Evolutionary conservation across 1,140 invertebrate genomes (phyloP), one percentile per base, ranked within the genome.

Genomic region (Penaeus indicus): DNA sequence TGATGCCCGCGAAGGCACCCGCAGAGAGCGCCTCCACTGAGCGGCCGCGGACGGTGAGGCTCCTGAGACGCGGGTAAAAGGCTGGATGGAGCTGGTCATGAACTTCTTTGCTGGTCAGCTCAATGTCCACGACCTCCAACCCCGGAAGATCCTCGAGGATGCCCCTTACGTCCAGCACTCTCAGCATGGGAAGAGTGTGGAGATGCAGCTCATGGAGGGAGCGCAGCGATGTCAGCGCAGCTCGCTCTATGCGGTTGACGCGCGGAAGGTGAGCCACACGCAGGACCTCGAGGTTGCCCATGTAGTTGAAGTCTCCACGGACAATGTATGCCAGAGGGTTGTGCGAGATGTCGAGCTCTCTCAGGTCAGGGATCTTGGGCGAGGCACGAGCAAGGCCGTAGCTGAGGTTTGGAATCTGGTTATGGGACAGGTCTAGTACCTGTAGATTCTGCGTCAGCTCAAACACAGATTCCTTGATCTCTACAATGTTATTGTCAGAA

Each of bases 91-190:
- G 93, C 92, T 98, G 96, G 92, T 97, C 96, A 47, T 96, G 95
- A 75, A 98, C 95, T 75, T 95, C 95, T 0, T 95, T 93, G 92
- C 98, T 97, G 92, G 97, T 98, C 1, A 97, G 95, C 93, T 98
- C 97, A 78, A 98, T 95, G 90, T 97, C 96, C 4, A 98, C 92
- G 72, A 93, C 93, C 90, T 93, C 92, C 16, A 94, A 87, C 21
- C 92, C 91, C 21, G 91, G 86, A 42, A 93, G 88, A 60, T 91
- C 88, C 22, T 96, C 95, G 8, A 97, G 92, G 60, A 97, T 94
- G 13, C 96, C 96, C 91, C 96, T 95, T 1, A 97, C 94, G 92
- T 98, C 97, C 75, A 98, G 94, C 91, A 97, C 97, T 1, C 96
- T 96, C 8, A 98, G 91, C 91, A 95, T 94, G 0, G 96, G 96